Conservation (phyloP, 2,797 vertebrate genomes). For the Mormyrops attenuatus region DNA sequence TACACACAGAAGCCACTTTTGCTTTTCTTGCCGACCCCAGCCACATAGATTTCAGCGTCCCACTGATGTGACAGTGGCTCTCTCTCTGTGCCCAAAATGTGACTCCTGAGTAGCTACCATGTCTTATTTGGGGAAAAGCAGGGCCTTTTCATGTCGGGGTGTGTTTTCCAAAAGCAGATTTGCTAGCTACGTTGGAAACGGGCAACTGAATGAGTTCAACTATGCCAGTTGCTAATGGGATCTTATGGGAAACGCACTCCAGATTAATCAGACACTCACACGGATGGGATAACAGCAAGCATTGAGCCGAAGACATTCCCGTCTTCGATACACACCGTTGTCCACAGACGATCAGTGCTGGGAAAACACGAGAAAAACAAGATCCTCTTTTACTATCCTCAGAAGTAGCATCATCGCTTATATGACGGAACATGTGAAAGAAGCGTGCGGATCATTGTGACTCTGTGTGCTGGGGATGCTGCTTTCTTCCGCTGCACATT, state of each 20-base stretch:
- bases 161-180: neutral
- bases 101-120: neutral
- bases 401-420: slow-evolving; percentile 1
- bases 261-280: neutral
- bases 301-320: neutral
- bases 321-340: neutral
- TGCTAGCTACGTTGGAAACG: neutral
- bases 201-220: neutral
- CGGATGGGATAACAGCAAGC: neutral
- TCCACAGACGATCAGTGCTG: neutral
- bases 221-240: neutral
- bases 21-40: neutral
- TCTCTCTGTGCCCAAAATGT: neutral
- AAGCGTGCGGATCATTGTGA: slow-evolving; percentile 29
- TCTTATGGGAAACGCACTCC: neutral
- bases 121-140: neutral
- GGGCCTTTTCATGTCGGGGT: neutral
- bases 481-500: slow-evolving; percentile 51
- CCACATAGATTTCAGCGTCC: neutral
- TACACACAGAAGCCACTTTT: neutral
- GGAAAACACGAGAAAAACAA: neutral
- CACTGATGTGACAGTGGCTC: neutral
- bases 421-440: neutral
- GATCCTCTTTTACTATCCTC: neutral
- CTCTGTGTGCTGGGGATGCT: slow-evolving; percentile 30